phyloP scores from a whole-genome alignment of 2,113 vertebrate species.

The Campylomormyrus tamandua region DNA sequence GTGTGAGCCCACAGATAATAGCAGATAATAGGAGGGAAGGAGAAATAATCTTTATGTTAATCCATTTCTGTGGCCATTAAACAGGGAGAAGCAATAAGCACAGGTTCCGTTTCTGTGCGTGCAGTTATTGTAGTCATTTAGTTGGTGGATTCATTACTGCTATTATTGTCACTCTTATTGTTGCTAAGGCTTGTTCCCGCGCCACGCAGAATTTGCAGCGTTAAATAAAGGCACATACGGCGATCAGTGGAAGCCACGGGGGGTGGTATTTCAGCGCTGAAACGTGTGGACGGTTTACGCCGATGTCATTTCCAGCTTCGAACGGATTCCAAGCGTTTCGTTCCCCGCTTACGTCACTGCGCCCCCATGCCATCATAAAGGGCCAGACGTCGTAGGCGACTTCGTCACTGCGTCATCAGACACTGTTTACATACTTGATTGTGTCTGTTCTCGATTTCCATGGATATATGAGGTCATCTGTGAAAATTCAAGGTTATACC shows the following conservation, averaged over 20 bases:
- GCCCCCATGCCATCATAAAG: background rate
- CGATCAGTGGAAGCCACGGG: background rate
- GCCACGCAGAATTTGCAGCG: background rate
- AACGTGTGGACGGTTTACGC: background rate
- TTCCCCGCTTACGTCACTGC: background rate
- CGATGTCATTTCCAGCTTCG: background rate
- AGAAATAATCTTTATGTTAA: constrained; percentile 22
- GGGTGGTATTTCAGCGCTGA: background rate
- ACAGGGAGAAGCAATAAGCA: background rate
- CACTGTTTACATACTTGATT: background rate
- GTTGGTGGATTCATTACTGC: background rate
- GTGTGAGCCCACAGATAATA: constrained; percentile 5
- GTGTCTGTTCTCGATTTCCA: background rate
- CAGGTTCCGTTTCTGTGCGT: background rate
- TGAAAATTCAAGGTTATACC: constrained; percentile 29
- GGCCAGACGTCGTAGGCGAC: too few relatives aligned
- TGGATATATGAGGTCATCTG: constrained; percentile 27
- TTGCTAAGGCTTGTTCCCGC: background rate
- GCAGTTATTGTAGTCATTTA: constrained; percentile 14
- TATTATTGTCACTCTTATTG: constrained; percentile 4
- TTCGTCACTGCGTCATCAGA: background rate
- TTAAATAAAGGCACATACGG: background rate
- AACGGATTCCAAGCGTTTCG: background rate
- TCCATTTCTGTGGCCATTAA: constrained; percentile 12
- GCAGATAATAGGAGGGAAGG: background rate